phyloP scores from a whole-genome alignment of 2,797 vertebrate species.

The Cirrhinus molitorella region DNA sequence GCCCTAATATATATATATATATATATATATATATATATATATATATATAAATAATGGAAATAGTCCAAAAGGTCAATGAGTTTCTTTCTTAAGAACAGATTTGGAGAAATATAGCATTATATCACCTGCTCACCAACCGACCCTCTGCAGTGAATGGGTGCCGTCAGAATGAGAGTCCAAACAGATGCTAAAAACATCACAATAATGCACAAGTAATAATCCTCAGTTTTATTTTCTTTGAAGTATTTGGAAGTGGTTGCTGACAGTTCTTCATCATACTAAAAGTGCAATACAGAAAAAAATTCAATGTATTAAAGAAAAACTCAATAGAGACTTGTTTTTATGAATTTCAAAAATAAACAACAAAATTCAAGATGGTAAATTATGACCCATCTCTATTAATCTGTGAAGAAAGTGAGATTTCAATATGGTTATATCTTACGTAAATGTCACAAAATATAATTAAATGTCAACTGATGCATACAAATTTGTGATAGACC shows the following conservation, averaged over 20 bases:
- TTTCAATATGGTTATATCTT: not conserved
- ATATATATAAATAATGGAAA: too few species aligned
- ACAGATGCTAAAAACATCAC: too few species aligned
- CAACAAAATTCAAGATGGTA: not conserved
- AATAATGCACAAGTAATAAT: too few species aligned
- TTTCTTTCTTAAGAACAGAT: not conserved
- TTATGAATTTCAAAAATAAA: not conserved
- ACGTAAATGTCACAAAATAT: constrained; percentile 5
- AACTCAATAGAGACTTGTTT: not conserved
- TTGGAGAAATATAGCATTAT: not conserved
- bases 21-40: too few species aligned
- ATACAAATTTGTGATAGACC: not conserved
- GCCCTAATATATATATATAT: too few species aligned
- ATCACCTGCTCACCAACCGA: not conserved
- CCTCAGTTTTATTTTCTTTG: too few species aligned
- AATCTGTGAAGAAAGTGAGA: not conserved
- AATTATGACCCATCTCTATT: not conserved
- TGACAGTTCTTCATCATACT: not conserved
- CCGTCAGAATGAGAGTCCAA: too few species aligned
- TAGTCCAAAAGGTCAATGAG: too few species aligned
- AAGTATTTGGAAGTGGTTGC: not conserved
- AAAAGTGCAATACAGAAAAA: not conserved
- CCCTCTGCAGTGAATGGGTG: not conserved
- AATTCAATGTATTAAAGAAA: not conserved
- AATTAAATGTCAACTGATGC: constrained; percentile 17